Evolutionary conservation across 1,140 invertebrate species (phyloP).

Genomic region (Trichonephila clavipes): DNA sequence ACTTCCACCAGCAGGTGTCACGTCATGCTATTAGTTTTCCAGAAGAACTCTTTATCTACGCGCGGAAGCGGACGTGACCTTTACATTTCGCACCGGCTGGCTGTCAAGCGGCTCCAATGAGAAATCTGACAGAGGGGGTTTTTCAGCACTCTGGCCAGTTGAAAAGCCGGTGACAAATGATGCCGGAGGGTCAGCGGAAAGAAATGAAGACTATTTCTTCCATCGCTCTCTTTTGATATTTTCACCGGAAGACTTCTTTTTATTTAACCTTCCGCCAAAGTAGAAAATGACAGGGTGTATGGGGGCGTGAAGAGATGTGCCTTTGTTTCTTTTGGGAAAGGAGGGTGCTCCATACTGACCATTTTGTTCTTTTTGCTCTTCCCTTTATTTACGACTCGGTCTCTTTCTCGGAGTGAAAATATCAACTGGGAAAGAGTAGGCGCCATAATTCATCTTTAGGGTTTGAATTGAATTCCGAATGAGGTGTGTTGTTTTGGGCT

Average conservation of each 20-base stretch:
- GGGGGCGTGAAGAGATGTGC: not conserved
- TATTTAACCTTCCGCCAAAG: not conserved
- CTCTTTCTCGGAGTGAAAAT: not conserved
- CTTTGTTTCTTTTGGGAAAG: not conserved
- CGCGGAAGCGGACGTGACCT: slow-evolving; percentile 10
- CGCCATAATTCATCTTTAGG: not conserved
- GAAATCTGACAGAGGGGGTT: not conserved
- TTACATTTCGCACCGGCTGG: slow-evolving; percentile 15
- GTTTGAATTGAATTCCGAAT: slow-evolving; percentile 12
- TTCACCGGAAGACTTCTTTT: not conserved
- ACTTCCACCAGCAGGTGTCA: slow-evolving; percentile 17
- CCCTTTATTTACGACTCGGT: not conserved
- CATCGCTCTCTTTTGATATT: not conserved
- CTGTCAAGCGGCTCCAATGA: slow-evolving; percentile 2
- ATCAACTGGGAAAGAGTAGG: not conserved
- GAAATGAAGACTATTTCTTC: slow-evolving; percentile 16
- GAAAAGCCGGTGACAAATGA: slow-evolving; percentile 9
- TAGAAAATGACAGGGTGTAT: not conserved
- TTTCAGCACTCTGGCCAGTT: slow-evolving; percentile 4
- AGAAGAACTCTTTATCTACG: slow-evolving; percentile 17
- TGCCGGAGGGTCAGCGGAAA: not conserved
- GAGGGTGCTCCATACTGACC: not conserved
- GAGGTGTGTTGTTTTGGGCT: not conserved
- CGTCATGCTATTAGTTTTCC: slow-evolving; percentile 12
- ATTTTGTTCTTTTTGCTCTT: not conserved